Evolutionary conservation across 92 coral and sea anemone species (phyloP), one percentile per base, ranked within the genome.

Genomic region (Chrysogorgia sp.): DNA sequence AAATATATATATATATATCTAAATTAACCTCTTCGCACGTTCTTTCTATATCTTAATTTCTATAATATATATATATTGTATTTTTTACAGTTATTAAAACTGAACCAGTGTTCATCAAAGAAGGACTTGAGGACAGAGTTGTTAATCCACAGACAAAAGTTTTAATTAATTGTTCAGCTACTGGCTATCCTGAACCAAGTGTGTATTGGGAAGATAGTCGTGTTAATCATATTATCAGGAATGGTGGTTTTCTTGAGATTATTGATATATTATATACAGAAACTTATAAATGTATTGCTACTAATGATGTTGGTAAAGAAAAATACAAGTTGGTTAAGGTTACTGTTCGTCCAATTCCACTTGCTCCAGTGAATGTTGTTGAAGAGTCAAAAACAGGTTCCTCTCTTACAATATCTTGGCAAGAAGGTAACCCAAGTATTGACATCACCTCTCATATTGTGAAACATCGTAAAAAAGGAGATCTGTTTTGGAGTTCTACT

Each of bases 91-190:
- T 53, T 34, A 30, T 35, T 29, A 74, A 65, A 50, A 76, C 70
- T 17, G 48, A 72, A 20, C 98, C 97, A n/a, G 86, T 65, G 10
- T 89, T 94, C 23, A 31, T 43, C 83, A 82, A 71, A 40, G 66
- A 69, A 14, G 84, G 79, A 20, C 97, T 93, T 55, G 65, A 70
- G 21, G 91, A 83, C 66, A 76, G 82, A 49, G 81, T 91, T 1
- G 97, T 92, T 7, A 83, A 94, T 74, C 98, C 98, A 15, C 96
- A 94, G 62, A 94, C 92, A 25, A 90, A 85, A 40, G 92, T 94
- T 32, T 55, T 55, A 40, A 75, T 94, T 1, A 83, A 87, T 57
- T 94, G 98, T 75, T 64, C 96, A 9, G 97, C 97, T 12, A 80
- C 62, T 5, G 98, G 98, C 20, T 31, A 58, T 30, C 98, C 98